Base-by-base conservation (phyloP, 2,888 invertebrate genomes). In the Melanchra persicariae region DNA sequence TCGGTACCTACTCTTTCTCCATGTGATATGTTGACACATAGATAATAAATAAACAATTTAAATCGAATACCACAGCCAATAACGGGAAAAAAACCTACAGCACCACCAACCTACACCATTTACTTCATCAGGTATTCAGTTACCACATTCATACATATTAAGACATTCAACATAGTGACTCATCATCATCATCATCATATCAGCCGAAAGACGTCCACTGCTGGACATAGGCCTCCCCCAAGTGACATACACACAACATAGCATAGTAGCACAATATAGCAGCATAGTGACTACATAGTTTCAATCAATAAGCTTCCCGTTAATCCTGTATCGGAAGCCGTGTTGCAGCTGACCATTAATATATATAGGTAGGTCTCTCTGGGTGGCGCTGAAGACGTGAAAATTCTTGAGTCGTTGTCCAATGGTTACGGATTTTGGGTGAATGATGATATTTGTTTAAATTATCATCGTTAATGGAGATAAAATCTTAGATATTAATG, bases 361-460 rank as follows among this genome's bases (percentile, higher is more conserved):
- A 30, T 4, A 30, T 30, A 70, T 64, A 51, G 43, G 63, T 49
- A 15, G n/a, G 52, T 34, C 70, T 55, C 60, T 26, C 70, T 82
- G 82, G 82, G 82, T 82, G 82, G 79, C 59, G 54, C 67, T 37
- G 43, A 19, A 68, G 51, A 64, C 45, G 34, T 45, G 58, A 52
- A 70, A 68, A 73, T 76, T 58, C 58, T 59, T 45, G 19, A 10
- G 70, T 61, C 6, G 64, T 71, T 76, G 43, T 79, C 77, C 79
- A 79, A 58, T 70, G 60, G 51, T 9, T 8, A 43, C 59, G 62
- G 66, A 66, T 49, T 43, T 40, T 12, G 10, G 40, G 8, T 10
- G 12, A 45, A 37, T n/a, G 47, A 34, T n/a, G 12, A 3, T 30
- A 54, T 61, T 47, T 68, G 19, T 51, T 70, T 7, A 10, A 45